phyloP scores from a whole-genome alignment of 2,888 invertebrate genomes.

The Apocheima hispidaria region DNA sequence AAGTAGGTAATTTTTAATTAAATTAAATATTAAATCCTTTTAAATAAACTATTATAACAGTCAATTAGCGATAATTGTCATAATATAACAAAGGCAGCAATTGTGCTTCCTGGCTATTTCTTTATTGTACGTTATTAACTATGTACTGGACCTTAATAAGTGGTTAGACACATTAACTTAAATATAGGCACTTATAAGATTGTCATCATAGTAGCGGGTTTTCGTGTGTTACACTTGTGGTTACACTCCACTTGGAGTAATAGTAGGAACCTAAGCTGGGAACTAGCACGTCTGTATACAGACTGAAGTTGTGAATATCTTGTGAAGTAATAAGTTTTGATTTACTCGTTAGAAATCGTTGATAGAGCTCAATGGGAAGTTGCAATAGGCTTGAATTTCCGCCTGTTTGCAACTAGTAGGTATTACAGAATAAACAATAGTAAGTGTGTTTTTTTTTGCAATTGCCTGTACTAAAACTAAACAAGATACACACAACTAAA shows the following conservation, averaged over 20 bases:
- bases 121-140: slow-evolving; percentile 3
- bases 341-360: too few species aligned
- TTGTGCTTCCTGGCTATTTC: slow-evolving; percentile 5
- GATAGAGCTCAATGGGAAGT: too few species aligned
- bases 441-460: too few species aligned
- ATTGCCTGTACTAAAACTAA: too few species aligned
- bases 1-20: not conserved
- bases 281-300: not conserved
- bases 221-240: not conserved
- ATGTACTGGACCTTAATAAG: not conserved
- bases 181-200: slow-evolving; percentile 10
- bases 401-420: too few species aligned
- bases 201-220: slow-evolving; percentile 1
- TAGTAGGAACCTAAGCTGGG: too few species aligned
- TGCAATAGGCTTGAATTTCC: too few species aligned
- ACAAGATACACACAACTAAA: too few species aligned
- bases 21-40: not conserved
- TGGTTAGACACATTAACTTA: slow-evolving; percentile 2
- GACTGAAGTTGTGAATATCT: not conserved
- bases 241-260: too few species aligned
- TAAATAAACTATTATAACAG: not conserved
- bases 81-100: slow-evolving; percentile 9
- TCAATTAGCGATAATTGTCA: not conserved
- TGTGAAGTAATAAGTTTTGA: too few species aligned
- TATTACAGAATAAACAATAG: too few species aligned